phyloP scores from a whole-genome alignment of 2,113 vertebrate species.

The Oophaga pumilio region DNA sequence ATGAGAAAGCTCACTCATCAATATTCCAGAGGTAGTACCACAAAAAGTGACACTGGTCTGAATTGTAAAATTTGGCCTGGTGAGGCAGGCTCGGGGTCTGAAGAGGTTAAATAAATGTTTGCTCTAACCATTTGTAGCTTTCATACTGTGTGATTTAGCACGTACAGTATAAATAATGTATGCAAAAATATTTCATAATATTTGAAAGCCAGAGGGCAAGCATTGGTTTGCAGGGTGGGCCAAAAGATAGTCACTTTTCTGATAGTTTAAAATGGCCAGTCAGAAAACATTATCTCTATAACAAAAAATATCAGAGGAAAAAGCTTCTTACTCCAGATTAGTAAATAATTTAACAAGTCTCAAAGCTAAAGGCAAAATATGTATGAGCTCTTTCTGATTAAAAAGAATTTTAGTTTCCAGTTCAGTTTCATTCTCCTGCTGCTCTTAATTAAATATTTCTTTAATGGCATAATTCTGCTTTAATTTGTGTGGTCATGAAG shows the following conservation, averaged over 20 bases:
- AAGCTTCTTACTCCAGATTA: constrained; percentile 28
- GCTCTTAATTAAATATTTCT: constrained; percentile 54
- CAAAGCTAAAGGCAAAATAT: constrained; percentile 54
- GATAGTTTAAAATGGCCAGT: constrained; percentile 26
- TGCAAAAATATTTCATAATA: constrained; percentile 4
- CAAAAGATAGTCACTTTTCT: neutral
- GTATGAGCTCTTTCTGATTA: constrained; percentile 54
- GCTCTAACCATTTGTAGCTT: neutral
- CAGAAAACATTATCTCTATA: constrained; percentile 10
- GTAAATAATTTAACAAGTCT: constrained; percentile 54
- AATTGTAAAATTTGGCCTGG: too few species aligned
- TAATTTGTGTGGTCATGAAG: constrained; percentile 46
- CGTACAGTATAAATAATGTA: neutral
- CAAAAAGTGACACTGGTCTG: too few species aligned
- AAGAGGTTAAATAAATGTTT: neutral
- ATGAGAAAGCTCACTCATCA: too few species aligned
- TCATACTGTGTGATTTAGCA: neutral
- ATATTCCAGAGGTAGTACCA: too few species aligned
- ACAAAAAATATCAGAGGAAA: constrained; percentile 25
- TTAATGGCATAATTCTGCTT: constrained; percentile 45
- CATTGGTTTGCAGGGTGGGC: constrained; percentile 16
- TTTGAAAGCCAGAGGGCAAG: neutral
- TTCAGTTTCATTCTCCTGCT: constrained; percentile 49
- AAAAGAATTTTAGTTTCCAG: constrained; percentile 48
- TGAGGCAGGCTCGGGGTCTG: too few species aligned